Base-by-base conservation (phyloP, 2,797 vertebrate species). In the Falco novaeseelandiae region DNA sequence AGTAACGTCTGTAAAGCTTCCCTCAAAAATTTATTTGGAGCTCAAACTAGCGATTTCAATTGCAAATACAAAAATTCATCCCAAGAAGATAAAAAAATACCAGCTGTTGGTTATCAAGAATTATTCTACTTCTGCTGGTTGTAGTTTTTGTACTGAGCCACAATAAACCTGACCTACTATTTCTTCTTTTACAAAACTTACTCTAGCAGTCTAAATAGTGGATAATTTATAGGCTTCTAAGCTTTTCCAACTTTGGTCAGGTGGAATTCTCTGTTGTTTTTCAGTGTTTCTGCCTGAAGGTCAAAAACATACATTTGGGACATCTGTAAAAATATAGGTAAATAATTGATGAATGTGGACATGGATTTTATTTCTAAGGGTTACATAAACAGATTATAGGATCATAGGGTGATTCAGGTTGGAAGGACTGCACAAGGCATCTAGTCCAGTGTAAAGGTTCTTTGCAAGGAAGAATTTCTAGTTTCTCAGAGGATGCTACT, bases 321-420 rank as follows among this genome's bases (percentile, higher is more conserved):
- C 52, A 79, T 87, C 67, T 95, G 51, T 93, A 91, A 93, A 89
- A 93, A 94, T 83, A 72, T 3, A 59, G 66, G 69, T 90, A 66
- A 96, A 89, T 96, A 93, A 96, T 78, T 94, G 92, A 96, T 89
- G 86, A 62, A 58, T 76, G 34, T 63, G 87, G 40, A 74, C 20
- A 8, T 63, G 38, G 71, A 88, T 95, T 96, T 96, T 89, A 92
- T 92, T 96, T 92, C 49, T 84, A 54, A 65, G 62, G 40, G n/a
- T 59, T 93, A 76, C 51, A 72, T 74, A 88, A 95, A 84, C 23
- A 80, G 72, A 85, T 94, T 79, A 65, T 8, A 78, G 66, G 66
- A 84, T 89, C 54, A 14, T n/a, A 77, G 51, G 44, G 74, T 85
- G 55, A 79, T 58, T 93, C 69, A 86, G 52, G 30, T 49, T 94